Base-by-base conservation (phyloP, 1,140 invertebrate species). In the Philopotamus ludificatus region DNA sequence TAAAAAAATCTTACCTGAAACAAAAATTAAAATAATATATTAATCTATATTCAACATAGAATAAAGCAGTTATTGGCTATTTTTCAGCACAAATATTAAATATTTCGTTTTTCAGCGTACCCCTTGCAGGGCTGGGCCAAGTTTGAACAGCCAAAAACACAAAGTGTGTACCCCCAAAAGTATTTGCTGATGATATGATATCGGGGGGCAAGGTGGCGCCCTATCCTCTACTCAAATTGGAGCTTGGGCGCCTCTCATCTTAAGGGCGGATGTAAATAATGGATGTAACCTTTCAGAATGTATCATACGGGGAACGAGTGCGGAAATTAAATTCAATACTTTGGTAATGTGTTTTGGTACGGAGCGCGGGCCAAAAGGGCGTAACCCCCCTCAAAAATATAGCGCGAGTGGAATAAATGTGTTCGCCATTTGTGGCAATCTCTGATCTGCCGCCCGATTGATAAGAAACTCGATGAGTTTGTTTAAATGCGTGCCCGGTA, bases 301-400 rank as follows among this genome's bases (percentile, higher is more conserved):
- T 53, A 68, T 65, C 66, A 34, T 54, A 59, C 34, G 47, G 26
- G 34, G 60, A 67, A 67, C 68, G 63, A 70, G 64, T 67, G 65
- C 65, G 68, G 68, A 70, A 70, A 70, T 70, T 70, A 70, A 67
- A 70, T 67, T 59, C 68, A 70, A 70, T 70, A 70, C 68, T 70
- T 70, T 44, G 65, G 50, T 70, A 70, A 70, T 70, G 65, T 70
- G 68, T 70, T 70, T 70, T 54, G 60, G 63, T 51, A 20, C 23
- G 18, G 28, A 53, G 53, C 41, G 57, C 49, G 41, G 55, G 66
- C 57, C 64, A 68, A 68, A 60, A 65, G 20, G 18, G 44, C 4
- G 10, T 20, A 4, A 15, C 1, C 21, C n/a, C 23, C n/a, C 20
- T 26, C 41, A 60, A 60, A 60, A 47, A 47, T 60, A 21, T 22